These are phyloP conservation scores for Pachypeltis micranthus DNA, from an alignment of 1,140 invertebrate genomes.

Conservation along the genomic window DNA sequence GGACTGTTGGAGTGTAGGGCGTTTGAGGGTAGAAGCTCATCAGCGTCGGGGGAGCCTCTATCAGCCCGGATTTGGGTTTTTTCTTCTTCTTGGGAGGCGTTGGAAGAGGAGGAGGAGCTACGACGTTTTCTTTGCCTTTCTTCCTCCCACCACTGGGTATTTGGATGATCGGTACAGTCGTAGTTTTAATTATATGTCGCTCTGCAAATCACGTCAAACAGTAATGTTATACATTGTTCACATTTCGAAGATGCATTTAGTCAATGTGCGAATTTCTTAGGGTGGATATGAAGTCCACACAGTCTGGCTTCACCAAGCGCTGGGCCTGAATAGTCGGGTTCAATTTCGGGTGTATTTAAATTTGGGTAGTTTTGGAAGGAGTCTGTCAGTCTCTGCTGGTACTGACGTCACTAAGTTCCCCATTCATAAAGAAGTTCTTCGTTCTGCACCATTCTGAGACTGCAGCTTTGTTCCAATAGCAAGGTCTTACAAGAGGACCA, in stretches of 20 bases:
- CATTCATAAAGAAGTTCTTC: too few relatives aligned
- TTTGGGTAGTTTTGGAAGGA: too few relatives aligned
- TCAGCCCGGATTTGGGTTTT: not conserved
- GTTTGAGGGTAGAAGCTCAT: not conserved
- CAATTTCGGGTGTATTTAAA: too few relatives aligned
- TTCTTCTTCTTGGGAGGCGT: constrained; percentile 14
- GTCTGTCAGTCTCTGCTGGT: too few relatives aligned
- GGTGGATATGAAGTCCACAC: not conserved
- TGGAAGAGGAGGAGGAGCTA: constrained; percentile 10
- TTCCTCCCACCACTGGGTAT: not conserved
- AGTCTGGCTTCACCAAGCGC: not conserved
- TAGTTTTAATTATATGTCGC: not conserved
- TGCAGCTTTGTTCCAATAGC: too few relatives aligned
- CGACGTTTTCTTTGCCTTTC: constrained; percentile 8
- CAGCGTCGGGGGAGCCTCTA: not conserved
- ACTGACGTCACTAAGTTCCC: too few relatives aligned
- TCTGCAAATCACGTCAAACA: not conserved
- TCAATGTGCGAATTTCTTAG: not conserved
- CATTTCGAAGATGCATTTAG: not conserved
- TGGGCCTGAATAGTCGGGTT: too few relatives aligned
- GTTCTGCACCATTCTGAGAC: too few relatives aligned
- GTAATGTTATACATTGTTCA: not conserved
- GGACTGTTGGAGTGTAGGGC: not conserved
- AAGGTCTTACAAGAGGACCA: too few relatives aligned
- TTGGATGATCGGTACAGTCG: not conserved